Base-by-base conservation (phyloP, 2,888 invertebrate species). In the Diarsia dahlii region DNA sequence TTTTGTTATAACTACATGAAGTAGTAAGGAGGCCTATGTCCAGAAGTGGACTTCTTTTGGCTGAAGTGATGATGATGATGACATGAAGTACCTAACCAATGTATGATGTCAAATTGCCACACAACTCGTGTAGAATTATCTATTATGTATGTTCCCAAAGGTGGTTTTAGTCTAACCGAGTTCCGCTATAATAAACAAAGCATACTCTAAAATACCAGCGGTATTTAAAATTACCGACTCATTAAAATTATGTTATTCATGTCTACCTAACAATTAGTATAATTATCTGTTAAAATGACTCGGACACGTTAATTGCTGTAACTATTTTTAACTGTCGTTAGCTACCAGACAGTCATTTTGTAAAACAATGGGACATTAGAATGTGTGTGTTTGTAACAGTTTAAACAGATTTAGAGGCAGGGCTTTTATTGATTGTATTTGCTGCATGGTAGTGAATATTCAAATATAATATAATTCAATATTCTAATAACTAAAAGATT, bases 241-340 rank as follows among this genome's bases (percentile, higher is more conserved):
- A 54, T 85, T 78, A 73, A 80, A 77, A 67, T 74, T 78, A 82
- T 76, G 85, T 50, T 80, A 85, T 85, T 82, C 65, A 72, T 56
- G 39, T 63, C 63, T 45, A 45, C 63, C 13, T 63, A 70, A 71
- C 69, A 80, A 74, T 84, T 65, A 76, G 67, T 63, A 60, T 65
- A 78, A 85, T 82, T 85, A 62, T 63, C 68, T 74, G 58, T 74
- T 62, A 63, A 69, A 82, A 82, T 74, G 64, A 65, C 78, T 72
- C 45, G 68, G 39, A n/a, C 62, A 74, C 48, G 85, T 54, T 82
- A 85, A 78, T 80, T 83, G 34, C 60, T 76, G 72, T 13, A n/a
- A 10, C 71, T 56, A 71, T 79, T 82, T 73, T 73, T 67, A 71
- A 63, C 15, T 62, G 69, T 62, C 60, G 73, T 20, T 54, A 34